phyloP scores from a whole-genome alignment of 2,113 vertebrate species.

The Zingel zingel region DNA sequence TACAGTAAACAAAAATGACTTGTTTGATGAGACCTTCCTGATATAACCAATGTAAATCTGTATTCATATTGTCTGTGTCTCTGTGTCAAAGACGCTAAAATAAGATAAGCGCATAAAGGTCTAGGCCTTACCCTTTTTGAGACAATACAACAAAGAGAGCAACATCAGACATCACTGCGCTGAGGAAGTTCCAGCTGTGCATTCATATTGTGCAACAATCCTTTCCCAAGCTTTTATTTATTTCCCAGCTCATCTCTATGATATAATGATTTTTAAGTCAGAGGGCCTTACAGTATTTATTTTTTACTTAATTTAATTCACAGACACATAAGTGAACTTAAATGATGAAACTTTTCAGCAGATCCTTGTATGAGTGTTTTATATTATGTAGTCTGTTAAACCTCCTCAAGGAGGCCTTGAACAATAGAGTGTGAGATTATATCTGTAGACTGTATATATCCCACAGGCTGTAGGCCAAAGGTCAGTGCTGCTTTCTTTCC shows the following conservation, averaged over 20 bases:
- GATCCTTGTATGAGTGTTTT: not conserved
- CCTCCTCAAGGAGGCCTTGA: not conserved
- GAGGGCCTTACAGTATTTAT: not conserved
- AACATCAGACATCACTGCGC: constrained; percentile 10
- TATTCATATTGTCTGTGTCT: not conserved
- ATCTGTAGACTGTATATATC: not conserved
- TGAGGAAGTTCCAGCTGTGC: constrained; percentile 41
- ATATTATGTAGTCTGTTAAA: not conserved
- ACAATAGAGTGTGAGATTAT: constrained; percentile 1
- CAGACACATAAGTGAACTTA: not conserved
- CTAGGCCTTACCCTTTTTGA: constrained; percentile 4
- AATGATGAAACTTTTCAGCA: not conserved
- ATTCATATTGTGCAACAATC: not conserved
- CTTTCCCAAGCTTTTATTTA: not conserved
- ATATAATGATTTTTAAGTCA: not conserved
- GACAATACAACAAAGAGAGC: constrained; percentile 63
- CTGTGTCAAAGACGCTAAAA: constrained; percentile 20
- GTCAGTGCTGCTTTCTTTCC: constrained; percentile 16
- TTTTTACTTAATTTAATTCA: not conserved
- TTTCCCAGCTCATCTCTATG: not conserved
- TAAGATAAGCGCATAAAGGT: constrained; percentile 2
- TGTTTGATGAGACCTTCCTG: not conserved
- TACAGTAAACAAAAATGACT: not conserved
- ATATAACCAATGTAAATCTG: not conserved
- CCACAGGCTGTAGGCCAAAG: constrained; percentile 25